Percentiles rank a stretch among this genome's conserved stretches.
Evolutionary conservation across 1,140 invertebrate genomes (phyloP).

Genomic region (Ips nitidus): DNA sequence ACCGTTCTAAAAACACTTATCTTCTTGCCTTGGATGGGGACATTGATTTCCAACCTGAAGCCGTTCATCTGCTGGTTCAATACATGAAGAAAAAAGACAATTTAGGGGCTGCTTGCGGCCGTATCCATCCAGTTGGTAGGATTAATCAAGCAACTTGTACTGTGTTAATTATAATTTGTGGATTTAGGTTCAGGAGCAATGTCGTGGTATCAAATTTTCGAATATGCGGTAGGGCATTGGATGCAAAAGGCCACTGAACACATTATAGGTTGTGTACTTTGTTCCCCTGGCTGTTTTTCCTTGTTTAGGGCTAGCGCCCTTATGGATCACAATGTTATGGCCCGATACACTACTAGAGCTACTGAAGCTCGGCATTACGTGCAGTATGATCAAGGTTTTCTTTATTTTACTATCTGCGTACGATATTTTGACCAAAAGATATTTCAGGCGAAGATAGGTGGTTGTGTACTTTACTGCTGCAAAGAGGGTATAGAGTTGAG

Average conservation of each 20-base stretch:
- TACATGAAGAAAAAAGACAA: slow-evolving; percentile 89
- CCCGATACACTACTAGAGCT: slow-evolving; percentile 79
- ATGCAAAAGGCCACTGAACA: slow-evolving; percentile 95
- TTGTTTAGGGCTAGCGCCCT: slow-evolving; percentile 84
- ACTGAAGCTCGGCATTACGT: slow-evolving; percentile 84
- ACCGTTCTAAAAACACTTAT: slow-evolving; percentile 85
- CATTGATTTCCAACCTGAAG: slow-evolving; percentile 87
- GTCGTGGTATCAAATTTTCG: slow-evolving; percentile 93
- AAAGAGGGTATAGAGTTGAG: slow-evolving; percentile 85
- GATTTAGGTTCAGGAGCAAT: slow-evolving; percentile 79
- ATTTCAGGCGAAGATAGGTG: slow-evolving; percentile 88
- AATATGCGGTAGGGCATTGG: slow-evolving; percentile 94
- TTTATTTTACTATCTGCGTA: too few species aligned
- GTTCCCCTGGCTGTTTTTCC: slow-evolving; percentile 91
- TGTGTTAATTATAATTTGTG: background rate
- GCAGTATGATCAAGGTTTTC: slow-evolving; percentile 90
- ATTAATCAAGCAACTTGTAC: background rate
- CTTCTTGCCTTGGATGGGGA: slow-evolving; percentile 91
- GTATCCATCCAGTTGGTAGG: slow-evolving; percentile 86
- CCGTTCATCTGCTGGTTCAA: slow-evolving; percentile 83
- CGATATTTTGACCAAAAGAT: too few species aligned
- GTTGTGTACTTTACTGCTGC: slow-evolving; percentile 83
- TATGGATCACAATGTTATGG: slow-evolving; percentile 91
- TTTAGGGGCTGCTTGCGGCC: slow-evolving; percentile 86
- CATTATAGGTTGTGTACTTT: slow-evolving; percentile 85